Conservation (phyloP, 2,888 invertebrate genomes). For the Polyommatus iphigenia region DNA sequence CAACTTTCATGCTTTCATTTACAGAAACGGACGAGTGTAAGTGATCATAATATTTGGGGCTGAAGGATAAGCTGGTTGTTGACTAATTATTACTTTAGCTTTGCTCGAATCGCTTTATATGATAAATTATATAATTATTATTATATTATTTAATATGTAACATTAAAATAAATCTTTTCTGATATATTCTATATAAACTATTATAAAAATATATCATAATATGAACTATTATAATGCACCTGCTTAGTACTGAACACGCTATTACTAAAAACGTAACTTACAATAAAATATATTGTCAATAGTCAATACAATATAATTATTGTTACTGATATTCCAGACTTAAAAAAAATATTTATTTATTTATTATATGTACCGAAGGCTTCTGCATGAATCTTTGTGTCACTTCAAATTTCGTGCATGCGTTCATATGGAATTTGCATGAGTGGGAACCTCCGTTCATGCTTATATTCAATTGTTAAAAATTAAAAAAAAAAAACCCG, state of each 20-base stretch:
- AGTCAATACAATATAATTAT: neutral
- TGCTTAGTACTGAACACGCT: constrained; percentile 21
- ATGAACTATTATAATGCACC: neutral
- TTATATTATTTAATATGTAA: neutral
- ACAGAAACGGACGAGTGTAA: constrained; percentile 79
- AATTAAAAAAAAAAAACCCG: neutral
- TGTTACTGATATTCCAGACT: neutral
- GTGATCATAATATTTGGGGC: constrained; percentile 67
- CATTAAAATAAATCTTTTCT: no score
- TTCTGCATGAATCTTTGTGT: neutral
- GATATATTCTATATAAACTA: neutral
- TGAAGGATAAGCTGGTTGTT: constrained; percentile 60
- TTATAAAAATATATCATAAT: neutral
- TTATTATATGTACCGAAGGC: neutral
- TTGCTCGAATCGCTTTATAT: constrained; percentile 49
- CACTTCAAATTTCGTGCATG: neutral
- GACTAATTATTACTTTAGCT: constrained; percentile 56
- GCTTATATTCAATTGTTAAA: neutral
- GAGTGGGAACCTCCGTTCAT: neutral
- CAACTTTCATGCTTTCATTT: constrained; percentile 77
- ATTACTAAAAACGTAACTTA: neutral
- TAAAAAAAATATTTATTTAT: neutral
- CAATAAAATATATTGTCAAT: no score
- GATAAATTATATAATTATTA: neutral
- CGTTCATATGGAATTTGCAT: neutral